Base-by-base conservation (phyloP, 1,140 invertebrate genomes). In the Trialeurodes vaporariorum region DNA sequence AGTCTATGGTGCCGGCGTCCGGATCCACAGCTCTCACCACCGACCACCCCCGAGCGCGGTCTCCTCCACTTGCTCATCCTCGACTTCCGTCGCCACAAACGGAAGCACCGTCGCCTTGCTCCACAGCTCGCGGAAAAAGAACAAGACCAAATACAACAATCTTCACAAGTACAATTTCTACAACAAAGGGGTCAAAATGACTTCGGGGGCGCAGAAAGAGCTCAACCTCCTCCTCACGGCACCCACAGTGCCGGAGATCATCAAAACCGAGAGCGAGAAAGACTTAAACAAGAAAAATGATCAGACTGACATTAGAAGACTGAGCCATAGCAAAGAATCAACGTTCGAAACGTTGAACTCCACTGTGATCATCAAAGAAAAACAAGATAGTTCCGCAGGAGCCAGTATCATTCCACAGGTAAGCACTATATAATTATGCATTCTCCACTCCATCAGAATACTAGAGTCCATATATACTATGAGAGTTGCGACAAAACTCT, bases 11-110 rank as follows among this genome's bases (percentile, higher is more conserved):
- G 63, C 59, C 23, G 68, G 68, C 12, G 68, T 59, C 11, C 27
- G 27, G 1, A 65, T 69, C 27, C 66, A 26, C 61, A 58, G 23
- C 27, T 24, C 64, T 2, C 68, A 69, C 21, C 68, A 69, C 66
- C 69, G 69, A 12, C 58, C 27, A n/a, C 59, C 60, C 1, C 62
- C 69, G 17, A 64, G 61, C 58, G 61, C 61, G n/a, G 21, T 70
- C 25, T 67, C 69, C 22, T 70, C 69, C 17, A 27, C 63, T 17
- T 67, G 65, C 17, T 67, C 65, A 25, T 64, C 63, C 1, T 25
- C 69, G 0, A 66, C 69, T 1, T 64, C 61, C 1, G 69, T 67
- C 34, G 69, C 69, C 25, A 69, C 63, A 61, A 65, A 61, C 49
- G 61, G 61, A 1, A 60, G 65, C n/a, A 60, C 27, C 61, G 67